phyloP scores from a whole-genome alignment of 1,140 invertebrate species.

The Phthorimaea operculella region DNA sequence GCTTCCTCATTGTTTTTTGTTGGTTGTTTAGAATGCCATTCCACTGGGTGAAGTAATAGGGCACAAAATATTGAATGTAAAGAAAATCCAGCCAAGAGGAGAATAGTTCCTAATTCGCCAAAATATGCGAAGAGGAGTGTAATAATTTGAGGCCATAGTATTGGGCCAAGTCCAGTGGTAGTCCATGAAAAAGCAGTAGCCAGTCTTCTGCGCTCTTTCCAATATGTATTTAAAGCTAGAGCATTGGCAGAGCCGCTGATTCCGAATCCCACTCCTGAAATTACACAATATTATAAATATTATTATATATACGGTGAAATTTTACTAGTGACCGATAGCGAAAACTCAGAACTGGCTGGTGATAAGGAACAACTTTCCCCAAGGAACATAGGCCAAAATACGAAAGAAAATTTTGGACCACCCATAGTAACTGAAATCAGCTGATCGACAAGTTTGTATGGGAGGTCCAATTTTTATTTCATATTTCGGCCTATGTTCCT shows the following conservation, averaged over 20 bases:
- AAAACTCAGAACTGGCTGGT: too few relatives aligned
- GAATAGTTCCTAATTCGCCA: conserved; percentile 68
- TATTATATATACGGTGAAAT: too few relatives aligned
- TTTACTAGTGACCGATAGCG: too few relatives aligned
- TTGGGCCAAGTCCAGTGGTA: conserved; percentile 70
- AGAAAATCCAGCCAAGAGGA: conserved; percentile 70
- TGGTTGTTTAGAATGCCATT: conserved; percentile 68
- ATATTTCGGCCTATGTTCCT: too few relatives aligned
- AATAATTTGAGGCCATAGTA: conserved; percentile 69
- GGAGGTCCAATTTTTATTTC: too few relatives aligned
- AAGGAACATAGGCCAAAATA: too few relatives aligned
- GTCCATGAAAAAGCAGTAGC: conserved; percentile 71
- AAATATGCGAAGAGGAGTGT: conserved; percentile 65
- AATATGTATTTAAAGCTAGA: conserved; percentile 72
- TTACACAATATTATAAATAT: conserved; percentile 4
- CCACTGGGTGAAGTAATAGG: conserved; percentile 72
- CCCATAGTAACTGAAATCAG: too few relatives aligned
- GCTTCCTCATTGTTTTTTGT: conserved; percentile 34
- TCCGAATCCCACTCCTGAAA: conserved; percentile 70
- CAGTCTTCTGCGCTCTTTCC: conserved; percentile 68
- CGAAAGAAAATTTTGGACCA: too few relatives aligned
- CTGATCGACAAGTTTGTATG: too few relatives aligned
- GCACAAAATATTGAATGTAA: conserved; percentile 70
- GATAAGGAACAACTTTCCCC: too few relatives aligned
- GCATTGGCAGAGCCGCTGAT: conserved; percentile 71